phyloP scores from a whole-genome alignment of 2,113 vertebrate genomes.

The Girardinichthys multiradiatus region DNA sequence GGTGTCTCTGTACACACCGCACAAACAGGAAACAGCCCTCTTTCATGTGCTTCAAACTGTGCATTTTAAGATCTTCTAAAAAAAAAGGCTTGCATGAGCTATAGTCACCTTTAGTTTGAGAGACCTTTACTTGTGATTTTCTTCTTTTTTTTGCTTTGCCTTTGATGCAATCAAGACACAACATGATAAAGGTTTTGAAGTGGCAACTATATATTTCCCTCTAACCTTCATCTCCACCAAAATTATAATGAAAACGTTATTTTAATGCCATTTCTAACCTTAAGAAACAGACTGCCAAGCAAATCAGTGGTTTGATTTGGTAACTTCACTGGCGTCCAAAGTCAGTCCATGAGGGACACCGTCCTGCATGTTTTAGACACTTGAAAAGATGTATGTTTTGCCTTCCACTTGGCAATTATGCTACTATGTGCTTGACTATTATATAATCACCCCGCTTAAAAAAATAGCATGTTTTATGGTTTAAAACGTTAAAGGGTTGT shows the following conservation, averaged over 20 bases:
- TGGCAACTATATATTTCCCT: neutral
- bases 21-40: constrained; percentile 79
- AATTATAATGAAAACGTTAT: neutral
- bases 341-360: too few species aligned
- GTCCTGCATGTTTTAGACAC: too few species aligned
- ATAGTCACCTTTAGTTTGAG: constrained; percentile 40
- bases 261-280: neutral
- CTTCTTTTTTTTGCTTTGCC: constrained; percentile 5
- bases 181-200: constrained; percentile 7
- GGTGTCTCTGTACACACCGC: constrained; percentile 58
- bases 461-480: too few species aligned
- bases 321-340: too few species aligned
- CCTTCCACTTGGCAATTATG: too few species aligned
- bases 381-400: too few species aligned
- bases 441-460: too few species aligned
- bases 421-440: too few species aligned
- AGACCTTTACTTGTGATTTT: constrained; percentile 1
- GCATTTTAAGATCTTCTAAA: constrained; percentile 25
- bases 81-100: constrained; percentile 23
- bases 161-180: constrained; percentile 24
- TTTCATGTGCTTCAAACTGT: constrained; percentile 65
- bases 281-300: neutral
- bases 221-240: constrained; percentile 3
- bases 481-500: too few species aligned
- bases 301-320: neutral